Evolutionary conservation across 2,797 vertebrate species (phyloP), one percentile per base, ranked within the genome.

Genomic region (Poeciliopsis presidionis): DNA sequence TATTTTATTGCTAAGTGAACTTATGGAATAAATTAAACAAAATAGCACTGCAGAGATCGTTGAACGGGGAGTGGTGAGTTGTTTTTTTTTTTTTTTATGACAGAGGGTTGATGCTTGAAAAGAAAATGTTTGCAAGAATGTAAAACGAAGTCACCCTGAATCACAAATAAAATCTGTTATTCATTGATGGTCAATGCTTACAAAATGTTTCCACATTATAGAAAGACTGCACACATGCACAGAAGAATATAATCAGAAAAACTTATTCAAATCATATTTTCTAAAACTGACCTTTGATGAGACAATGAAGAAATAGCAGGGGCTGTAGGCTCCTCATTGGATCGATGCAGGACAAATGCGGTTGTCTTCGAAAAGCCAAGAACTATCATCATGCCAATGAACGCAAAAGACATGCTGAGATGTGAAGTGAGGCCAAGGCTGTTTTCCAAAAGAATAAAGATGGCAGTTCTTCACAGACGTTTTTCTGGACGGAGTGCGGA

Each of bases 281-380:
- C 28, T 30, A 51, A 71, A 65, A 90, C 94, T 90, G 71, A 96
- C 95, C 95, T 94, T 82, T 73, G 75, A 51, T 71, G 67, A 55
- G 81, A 61, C 45, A 78, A 46, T 7, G 75, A 49, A 59, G 80
- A 51, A 18, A 70, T 67, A 14, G 70, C 73, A 67, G 88, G 55
- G 7, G 74, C n/a, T 22, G 59, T 73, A 12, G 80, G 51, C 13
- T 91, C 89, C 73, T 90, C 89, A 13, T 75, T 67, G n/a, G 87
- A 77, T 18, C 87, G 87, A 72, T 90, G 93, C 83, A 96, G 73
- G 69, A 95, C 85, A 77, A 94, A 94, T 0, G 90, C 88, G 51
- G 77, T 80, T 47, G 86, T 93, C 76, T 84, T 16, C 12, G 92
- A 90, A 79, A 86, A 90, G 72, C 88, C 81, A 49, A 94, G 81